Percentiles rank a stretch among this genome's conserved stretches.
Evolutionary conservation across 2,888 invertebrate species (phyloP).

Genomic region (Eupelmus urozonus): DNA sequence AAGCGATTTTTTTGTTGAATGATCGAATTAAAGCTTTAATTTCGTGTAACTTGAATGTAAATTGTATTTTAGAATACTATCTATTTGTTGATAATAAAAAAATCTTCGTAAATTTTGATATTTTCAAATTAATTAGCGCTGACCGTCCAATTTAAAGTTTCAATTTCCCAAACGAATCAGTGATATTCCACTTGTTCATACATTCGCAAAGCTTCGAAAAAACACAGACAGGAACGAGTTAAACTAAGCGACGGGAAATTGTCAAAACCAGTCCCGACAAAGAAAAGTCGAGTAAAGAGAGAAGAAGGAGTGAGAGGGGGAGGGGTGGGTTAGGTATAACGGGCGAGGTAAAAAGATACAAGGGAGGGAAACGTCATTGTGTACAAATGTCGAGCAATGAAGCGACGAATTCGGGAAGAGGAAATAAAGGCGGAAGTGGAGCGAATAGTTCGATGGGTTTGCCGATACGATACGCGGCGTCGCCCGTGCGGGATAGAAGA

Average conservation of each 20-base stretch:
- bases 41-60: no score
- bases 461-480: slow-evolving; percentile 72
- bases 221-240: slow-evolving; percentile 19
- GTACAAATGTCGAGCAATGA: slow-evolving; percentile 73
- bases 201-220: slow-evolving; percentile 1
- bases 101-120: slow-evolving; percentile 7
- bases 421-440: slow-evolving; percentile 73
- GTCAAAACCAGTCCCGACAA: slow-evolving; percentile 53
- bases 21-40: no score
- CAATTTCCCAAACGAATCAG: background rate
- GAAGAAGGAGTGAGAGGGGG: slow-evolving; percentile 54
- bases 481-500: slow-evolving; percentile 62
- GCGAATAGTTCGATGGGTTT: slow-evolving; percentile 72
- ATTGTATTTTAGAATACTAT: no score
- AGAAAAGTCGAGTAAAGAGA: slow-evolving; percentile 54
- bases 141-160: background rate
- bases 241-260: slow-evolving; percentile 42
- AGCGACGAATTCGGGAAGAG: slow-evolving; percentile 69
- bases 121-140: background rate
- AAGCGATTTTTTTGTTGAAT: no score
- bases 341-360: slow-evolving; percentile 60
- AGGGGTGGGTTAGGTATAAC: slow-evolving; percentile 30
- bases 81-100: no score
- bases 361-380: slow-evolving; percentile 63
- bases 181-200: slow-evolving; percentile 3